Evolutionary conservation across 2,888 invertebrate species (phyloP).

Genomic region (Antheraea assamensis): DNA sequence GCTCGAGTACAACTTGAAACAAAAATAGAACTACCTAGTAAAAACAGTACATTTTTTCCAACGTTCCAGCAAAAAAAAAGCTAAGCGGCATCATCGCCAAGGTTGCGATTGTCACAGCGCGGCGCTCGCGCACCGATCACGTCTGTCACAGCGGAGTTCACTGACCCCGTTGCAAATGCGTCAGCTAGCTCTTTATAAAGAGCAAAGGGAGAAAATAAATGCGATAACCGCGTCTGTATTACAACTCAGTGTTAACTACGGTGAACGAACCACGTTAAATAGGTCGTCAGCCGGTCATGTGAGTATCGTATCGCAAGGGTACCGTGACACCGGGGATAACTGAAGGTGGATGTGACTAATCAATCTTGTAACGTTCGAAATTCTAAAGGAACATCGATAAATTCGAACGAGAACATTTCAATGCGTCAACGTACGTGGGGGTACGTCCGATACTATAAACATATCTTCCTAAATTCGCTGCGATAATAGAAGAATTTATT

Average conservation of each 20-base stretch:
- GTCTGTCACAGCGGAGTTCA: conserved; percentile 63
- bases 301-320: conserved; percentile 57
- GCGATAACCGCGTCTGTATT: conserved; percentile 72
- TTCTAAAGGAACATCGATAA: conserved; percentile 28
- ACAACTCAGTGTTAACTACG: conserved; percentile 57
- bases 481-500: conserved; percentile 48
- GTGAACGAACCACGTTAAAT: conserved; percentile 70
- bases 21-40: conserved; percentile 24
- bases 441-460: conserved; percentile 23
- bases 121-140: conserved; percentile 56
- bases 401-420: conserved; percentile 26
- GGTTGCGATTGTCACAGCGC: conserved; percentile 62
- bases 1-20: conserved; percentile 24
- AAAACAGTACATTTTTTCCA: conserved; percentile 26
- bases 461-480: conserved; percentile 19
- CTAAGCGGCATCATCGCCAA: conserved; percentile 41
- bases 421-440: neutral
- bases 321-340: conserved; percentile 50
- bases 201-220: conserved; percentile 77
- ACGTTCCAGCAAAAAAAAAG: conserved; percentile 27
- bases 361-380: conserved; percentile 37
- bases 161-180: conserved; percentile 68
- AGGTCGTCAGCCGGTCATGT: conserved; percentile 63
- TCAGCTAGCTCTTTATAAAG: conserved; percentile 76
- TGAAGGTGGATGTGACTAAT: conserved; percentile 51